Evolutionary conservation across 2,888 invertebrate species (phyloP).

Genomic region (Gari tellinella): DNA sequence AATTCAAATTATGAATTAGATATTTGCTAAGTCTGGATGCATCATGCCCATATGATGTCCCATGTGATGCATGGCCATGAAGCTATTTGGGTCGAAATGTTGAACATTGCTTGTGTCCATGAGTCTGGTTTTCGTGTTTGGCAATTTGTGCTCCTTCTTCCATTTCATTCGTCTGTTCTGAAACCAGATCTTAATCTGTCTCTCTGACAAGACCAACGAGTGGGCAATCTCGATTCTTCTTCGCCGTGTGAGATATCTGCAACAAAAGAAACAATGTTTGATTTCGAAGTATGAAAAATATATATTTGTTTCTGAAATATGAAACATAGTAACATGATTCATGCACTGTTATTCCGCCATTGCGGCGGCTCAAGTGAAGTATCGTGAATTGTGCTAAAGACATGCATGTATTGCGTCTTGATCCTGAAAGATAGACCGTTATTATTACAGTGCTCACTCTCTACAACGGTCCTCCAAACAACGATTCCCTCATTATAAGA

Average conservation of each 20-base stretch:
- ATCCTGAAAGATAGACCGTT: no score
- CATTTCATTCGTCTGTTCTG: slow-evolving; percentile 99
- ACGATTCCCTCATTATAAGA: no score
- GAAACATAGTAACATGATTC: no score
- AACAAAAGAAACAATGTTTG: slow-evolving; percentile 88
- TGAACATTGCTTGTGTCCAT: slow-evolving; percentile 68
- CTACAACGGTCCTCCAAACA: no score
- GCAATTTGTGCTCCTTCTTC: slow-evolving; percentile 87
- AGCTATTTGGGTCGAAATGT: slow-evolving; percentile 63
- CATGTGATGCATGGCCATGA: slow-evolving; percentile 60
- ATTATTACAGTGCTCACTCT: no score
- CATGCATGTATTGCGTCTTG: no score
- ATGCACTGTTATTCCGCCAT: no score
- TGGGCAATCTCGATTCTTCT: slow-evolving; percentile 98
- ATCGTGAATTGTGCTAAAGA: no score
- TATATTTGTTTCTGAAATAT: no score
- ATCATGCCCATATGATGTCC: slow-evolving; percentile 60
- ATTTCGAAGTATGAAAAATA: not conserved
- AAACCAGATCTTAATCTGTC: slow-evolving; percentile 90
- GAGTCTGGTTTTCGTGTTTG: slow-evolving; percentile 75
- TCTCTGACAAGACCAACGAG: slow-evolving; percentile 96
- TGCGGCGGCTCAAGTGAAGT: no score
- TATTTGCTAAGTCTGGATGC: slow-evolving; percentile 50
- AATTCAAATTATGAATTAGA: slow-evolving; percentile 22
- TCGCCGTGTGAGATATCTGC: slow-evolving; percentile 97